Base-by-base conservation (phyloP, 2,888 invertebrate genomes). In the Ariolimax columbianus region DNA sequence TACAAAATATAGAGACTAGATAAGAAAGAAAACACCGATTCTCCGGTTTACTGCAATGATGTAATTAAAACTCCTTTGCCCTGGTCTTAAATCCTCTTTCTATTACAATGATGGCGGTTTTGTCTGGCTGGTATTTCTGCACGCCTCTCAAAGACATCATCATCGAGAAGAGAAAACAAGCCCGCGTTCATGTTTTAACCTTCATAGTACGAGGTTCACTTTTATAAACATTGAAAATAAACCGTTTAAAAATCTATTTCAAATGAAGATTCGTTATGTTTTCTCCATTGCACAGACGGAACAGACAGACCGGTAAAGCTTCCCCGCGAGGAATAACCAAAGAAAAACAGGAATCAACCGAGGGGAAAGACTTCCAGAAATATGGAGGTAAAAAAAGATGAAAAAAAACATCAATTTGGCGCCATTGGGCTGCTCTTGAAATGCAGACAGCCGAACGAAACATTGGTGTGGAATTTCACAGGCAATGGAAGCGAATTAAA, bases 401-500 rank as follows among this genome's bases (percentile, higher is more conserved):
- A 68, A 70, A 47, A 73, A 75, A 82, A 38, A 55, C 40, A 14
- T 40, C 59, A 36, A 73, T 14, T 43, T 82, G 82, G 82, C 82
- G 82, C 82, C 83, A 77, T 7, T 38, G 51, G 43, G 68, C 77
- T 77, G 55, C 38, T 47, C 36, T 38, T 33, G 30, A 51, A 55
- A 36, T 78, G 77, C 66, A 77, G 38, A 70, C 59, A 59, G 30
- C 30, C 38, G 59, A 82, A 47, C 40, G 83, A 63, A 66, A 83
- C 77, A 78, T 72, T 78, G 83, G 83, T 70, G 77, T 83, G 77
- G 78, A 77, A 78, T 77, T 83, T 70, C 70, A 78, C 70, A 77
- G 66, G 78, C 43, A n/a, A 68, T 66, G 77, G 68, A 78, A 66
- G 30, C 36, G 55, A 77, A 78, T 83, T 70, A 55, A 77, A 70